Base-by-base conservation (phyloP, 2,797 vertebrate genomes). In the Sebastes minor region DNA sequence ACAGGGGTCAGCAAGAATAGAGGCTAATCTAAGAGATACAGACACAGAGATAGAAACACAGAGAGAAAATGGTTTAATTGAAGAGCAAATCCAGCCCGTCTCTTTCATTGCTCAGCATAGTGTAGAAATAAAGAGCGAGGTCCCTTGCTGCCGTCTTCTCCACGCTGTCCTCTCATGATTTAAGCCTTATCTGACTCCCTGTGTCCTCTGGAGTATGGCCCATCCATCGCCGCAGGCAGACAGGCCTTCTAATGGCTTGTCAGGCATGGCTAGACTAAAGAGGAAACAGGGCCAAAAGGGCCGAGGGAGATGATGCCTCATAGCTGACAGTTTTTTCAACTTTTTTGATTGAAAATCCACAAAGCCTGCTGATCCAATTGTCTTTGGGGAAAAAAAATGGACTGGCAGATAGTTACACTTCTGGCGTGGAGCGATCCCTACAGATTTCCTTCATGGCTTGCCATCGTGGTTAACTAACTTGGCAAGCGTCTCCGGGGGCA, bases 151-250 rank as follows among this genome's bases (percentile, higher is more conserved):
- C 70, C 57, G 78, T 77, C 74, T 70, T 69, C 83, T 69, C 68
- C 63, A 30, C 8, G 20, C 82, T 61, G 69, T 78, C 76, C 57
- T 86, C 76, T 82, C 73, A 23, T 94, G 84, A 93, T 91, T 92
- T 85, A 90, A 87, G 85, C 57, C 76, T 86, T 76, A 86, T 92
- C 85, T 67, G 85, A 84, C 70, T 83, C 78, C 46, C 14, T 4
- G 80, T 87, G 90, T 92, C 88, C 85, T 91, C 85, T 91, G 85
- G 82, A 92, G 79, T 76, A 25, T 61, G 64, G 76, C 87, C 87
- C 84, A 83, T 91, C 81, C 80, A 76, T 88, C 65, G 79, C 86
- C 20, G 11, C 71, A 57, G 84, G 83, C 82, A 71, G 90, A 92
- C 91, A 72, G 78, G 59, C 27, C 62, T 65, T 83, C 78, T 89